These are phyloP conservation scores for Stenolophus ochropezus DNA, from an alignment of 2,888 invertebrate species.

Conservation along the genomic window DNA sequence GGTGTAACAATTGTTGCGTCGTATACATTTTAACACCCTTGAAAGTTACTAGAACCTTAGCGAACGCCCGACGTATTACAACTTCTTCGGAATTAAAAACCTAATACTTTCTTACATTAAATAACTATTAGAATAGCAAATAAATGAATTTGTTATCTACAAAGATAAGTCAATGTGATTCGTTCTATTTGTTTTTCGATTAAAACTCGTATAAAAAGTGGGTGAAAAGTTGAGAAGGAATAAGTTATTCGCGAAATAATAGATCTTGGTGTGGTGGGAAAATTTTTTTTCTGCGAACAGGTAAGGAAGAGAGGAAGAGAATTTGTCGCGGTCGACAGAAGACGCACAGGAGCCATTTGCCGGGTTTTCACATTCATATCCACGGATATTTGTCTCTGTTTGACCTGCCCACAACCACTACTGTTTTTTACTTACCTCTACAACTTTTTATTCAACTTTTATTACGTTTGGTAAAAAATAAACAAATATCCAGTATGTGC, in stretches of 20 bases:
- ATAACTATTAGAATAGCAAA: too few species aligned
- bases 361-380: constrained; percentile 29
- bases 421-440: constrained; percentile 4
- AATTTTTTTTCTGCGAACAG: neutral
- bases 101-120: too few species aligned
- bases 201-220: neutral
- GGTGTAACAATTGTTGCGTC: too few species aligned
- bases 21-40: too few species aligned
- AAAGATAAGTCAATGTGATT: neutral
- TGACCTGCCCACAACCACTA: neutral
- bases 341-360: constrained; percentile 12
- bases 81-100: too few species aligned
- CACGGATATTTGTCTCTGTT: constrained; percentile 12
- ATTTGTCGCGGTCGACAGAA: neutral
- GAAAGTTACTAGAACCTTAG: too few species aligned
- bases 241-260: neutral
- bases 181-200: neutral
- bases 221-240: neutral
- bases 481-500: neutral
- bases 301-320: neutral
- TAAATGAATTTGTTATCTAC: too few species aligned
- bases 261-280: neutral
- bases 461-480: neutral
- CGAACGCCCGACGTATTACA: too few species aligned
- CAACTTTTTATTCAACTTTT: neutral